These are phyloP conservation scores for Gonocerus acuteangulatus DNA, from an alignment of 2,888 invertebrate species.

Conservation along the genomic window DNA sequence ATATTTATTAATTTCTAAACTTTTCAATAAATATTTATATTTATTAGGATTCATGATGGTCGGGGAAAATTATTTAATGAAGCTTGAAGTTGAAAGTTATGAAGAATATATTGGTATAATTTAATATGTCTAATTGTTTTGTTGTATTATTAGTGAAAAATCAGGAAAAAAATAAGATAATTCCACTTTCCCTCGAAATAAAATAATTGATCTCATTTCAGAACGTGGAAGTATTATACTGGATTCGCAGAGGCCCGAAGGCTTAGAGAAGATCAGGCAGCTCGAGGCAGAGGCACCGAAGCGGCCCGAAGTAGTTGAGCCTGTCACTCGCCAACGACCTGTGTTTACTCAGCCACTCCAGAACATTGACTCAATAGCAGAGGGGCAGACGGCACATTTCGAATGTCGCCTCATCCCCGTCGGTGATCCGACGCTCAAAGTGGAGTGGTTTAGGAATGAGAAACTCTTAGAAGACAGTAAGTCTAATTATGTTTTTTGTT, in stretches of 20 bases:
- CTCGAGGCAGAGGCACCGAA: conserved; percentile 76
- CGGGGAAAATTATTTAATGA: not conserved
- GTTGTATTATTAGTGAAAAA: not conserved
- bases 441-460: conserved; percentile 92
- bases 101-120: not conserved
- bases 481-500: too few relatives aligned
- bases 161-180: too few relatives aligned
- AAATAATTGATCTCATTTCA: conserved; percentile 29
- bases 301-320: conserved; percentile 70
- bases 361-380: conserved; percentile 77
- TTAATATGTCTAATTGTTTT: not conserved
- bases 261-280: conserved; percentile 81
- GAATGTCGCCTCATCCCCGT: conserved; percentile 91
- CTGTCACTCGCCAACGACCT: conserved; percentile 79
- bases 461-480: conserved; percentile 77
- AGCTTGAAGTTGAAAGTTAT: not conserved
- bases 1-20: not conserved
- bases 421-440: conserved; percentile 86
- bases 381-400: conserved; percentile 89
- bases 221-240: conserved; percentile 75
- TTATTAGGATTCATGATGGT: not conserved
- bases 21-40: not conserved
- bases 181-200: too few relatives aligned
- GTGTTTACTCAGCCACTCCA: conserved; percentile 91
- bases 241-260: conserved; percentile 91